Evolutionary conservation across 2,797 vertebrate genomes (phyloP).

Genomic region (Momotus momota): DNA sequence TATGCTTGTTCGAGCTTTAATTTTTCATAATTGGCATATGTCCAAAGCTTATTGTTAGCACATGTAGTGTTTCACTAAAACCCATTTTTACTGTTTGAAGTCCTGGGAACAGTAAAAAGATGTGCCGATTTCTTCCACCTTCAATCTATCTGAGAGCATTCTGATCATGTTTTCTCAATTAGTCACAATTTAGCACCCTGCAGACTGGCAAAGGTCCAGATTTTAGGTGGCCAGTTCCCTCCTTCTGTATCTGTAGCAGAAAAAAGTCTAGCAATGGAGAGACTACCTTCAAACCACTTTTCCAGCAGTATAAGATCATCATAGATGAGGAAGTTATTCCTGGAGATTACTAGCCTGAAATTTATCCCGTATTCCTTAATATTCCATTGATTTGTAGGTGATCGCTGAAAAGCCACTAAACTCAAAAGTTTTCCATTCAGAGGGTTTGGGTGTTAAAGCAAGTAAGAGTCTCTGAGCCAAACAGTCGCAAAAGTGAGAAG

Average conservation of each 20-base stretch:
- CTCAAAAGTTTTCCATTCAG: not conserved
- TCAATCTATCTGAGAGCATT: not conserved
- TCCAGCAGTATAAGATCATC: not conserved
- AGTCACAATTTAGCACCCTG: not conserved
- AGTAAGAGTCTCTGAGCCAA: not conserved
- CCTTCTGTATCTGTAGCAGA: not conserved
- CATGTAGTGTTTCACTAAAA: constrained; percentile 31
- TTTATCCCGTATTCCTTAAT: not conserved
- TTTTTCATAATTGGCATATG: constrained; percentile 2
- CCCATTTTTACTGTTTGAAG: constrained; percentile 12
- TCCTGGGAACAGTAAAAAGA: not conserved
- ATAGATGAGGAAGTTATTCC: not conserved
- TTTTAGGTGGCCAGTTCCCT: not conserved
- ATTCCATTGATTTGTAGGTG: not conserved
- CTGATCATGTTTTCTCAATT: not conserved
- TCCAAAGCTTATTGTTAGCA: constrained; percentile 50
- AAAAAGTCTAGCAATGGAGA: not conserved
- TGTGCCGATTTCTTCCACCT: not conserved
- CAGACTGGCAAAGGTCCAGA: not conserved
- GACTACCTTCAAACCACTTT: not conserved
- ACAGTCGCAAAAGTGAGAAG: not conserved
- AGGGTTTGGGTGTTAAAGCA: not conserved
- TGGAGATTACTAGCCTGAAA: not conserved
- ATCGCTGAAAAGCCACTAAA: not conserved
- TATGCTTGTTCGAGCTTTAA: constrained; percentile 30